Percentiles rank a stretch among this genome's conserved stretches.
Evolutionary conservation across 2,888 invertebrate genomes (phyloP).

Genomic region (Apotomis betuletana): DNA sequence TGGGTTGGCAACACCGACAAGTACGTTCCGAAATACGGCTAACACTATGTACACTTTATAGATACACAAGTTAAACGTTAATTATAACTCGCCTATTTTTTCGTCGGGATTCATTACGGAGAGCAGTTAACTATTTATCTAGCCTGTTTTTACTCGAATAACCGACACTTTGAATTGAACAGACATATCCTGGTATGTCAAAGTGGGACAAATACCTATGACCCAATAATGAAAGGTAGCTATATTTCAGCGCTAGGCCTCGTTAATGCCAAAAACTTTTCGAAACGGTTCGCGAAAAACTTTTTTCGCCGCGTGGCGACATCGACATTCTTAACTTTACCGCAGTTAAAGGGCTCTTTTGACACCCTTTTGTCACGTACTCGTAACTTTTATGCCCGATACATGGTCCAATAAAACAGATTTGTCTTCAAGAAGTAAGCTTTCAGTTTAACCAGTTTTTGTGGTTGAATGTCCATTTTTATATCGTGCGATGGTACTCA

Average conservation of each 20-base stretch:
- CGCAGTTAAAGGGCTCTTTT: constrained; percentile 19
- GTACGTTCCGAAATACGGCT: too few relatives aligned
- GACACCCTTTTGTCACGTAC: constrained; percentile 15
- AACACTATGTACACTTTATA: too few relatives aligned
- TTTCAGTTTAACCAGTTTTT: too few relatives aligned
- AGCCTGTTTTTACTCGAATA: too few relatives aligned
- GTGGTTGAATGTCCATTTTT: too few relatives aligned
- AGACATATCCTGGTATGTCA: background rate
- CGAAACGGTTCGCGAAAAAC: constrained; percentile 12
- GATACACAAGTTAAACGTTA: too few relatives aligned
- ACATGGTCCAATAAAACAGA: constrained; percentile 1
- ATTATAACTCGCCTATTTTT: too few relatives aligned
- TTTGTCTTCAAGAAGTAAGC: background rate
- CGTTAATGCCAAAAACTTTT: constrained; percentile 19
- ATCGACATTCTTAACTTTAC: constrained; percentile 1
- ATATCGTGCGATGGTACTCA: too few relatives aligned
- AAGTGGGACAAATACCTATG: background rate
- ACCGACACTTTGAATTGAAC: background rate
- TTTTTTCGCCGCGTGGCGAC: constrained; percentile 6
- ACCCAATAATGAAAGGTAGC: background rate
- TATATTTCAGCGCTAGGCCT: constrained; percentile 1
- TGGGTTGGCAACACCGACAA: too few relatives aligned
- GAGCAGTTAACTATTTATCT: too few relatives aligned
- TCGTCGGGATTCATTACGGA: too few relatives aligned
- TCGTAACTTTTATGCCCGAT: constrained; percentile 1